Evolutionary conservation across 2,888 invertebrate genomes (phyloP), one percentile per base, ranked within the genome.

Genomic region (Tricholauxania praeusta): DNA sequence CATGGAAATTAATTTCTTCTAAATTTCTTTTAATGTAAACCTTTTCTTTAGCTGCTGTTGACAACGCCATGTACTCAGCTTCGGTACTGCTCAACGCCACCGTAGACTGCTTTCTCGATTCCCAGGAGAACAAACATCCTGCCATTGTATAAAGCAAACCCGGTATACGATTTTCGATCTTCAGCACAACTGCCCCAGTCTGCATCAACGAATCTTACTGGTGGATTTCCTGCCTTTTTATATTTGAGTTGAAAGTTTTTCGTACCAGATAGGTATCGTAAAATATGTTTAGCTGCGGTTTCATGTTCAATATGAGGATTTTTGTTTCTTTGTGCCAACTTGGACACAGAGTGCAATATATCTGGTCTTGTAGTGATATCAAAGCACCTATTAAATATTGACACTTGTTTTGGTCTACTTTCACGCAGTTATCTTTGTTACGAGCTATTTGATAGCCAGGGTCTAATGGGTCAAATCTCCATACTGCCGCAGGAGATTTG

Each of bases 281-380:
- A 63, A 28, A 79, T 59, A 63, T 76, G 78, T 39, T 77, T 77
- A 19, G 72, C 75, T 15, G 74, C 76, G 2, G 17, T 67, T 67
- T 75, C 32, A 71, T 78, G 76, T 17, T 77, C 78, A 8, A 17
- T 14, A 52, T 79, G 77, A 6, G 77, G 79, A 52, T 77, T 65
- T 1, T 49, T 52, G 48, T 76, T 78, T 10, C 48, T 62, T 51
- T 79, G 76, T 4, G 78, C 71, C 5, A 77, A 22, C 49, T 78
- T 75, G 12, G 53, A 66, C 0, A 76, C 74, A 0, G 76, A 78
- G 66, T 78, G 74, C 0, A 76, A 51, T 14, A 76, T 75, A 32
- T 77, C 75, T 2, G 76, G 74, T 32, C 75, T 70, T n/a, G 75
- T 74, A 7, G 72, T 74, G 19, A 74, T 68, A 3, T 76, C 12